phyloP scores from a whole-genome alignment of 2,113 vertebrate genomes.

The Potamarius usumacintae region DNA sequence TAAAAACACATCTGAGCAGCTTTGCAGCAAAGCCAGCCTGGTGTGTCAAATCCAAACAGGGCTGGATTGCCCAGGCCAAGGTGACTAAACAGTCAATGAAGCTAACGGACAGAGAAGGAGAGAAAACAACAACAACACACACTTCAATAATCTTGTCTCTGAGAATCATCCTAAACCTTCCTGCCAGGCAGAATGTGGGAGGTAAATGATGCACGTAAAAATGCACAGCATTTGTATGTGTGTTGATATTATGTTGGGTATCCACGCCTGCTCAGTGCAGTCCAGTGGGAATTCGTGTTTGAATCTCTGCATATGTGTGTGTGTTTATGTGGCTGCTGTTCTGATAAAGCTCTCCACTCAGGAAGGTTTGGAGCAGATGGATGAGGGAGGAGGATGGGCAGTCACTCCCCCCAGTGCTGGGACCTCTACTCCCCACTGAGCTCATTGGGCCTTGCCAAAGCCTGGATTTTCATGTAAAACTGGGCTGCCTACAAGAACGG shows the following conservation, averaged over 20 bases:
- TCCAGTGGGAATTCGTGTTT: background rate
- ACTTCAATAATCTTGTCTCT: background rate
- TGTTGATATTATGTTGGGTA: background rate
- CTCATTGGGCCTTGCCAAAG: slow-evolving; percentile 49
- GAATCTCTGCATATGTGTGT: background rate
- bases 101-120: background rate
- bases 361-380: slow-evolving; percentile 53
- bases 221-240: background rate
- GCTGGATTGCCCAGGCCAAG: slow-evolving; percentile 16
- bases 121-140: background rate
- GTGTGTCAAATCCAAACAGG: slow-evolving; percentile 2
- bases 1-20: slow-evolving; percentile 41
- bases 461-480: slow-evolving; percentile 59
- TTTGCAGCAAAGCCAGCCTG: slow-evolving; percentile 36
- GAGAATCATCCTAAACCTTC: background rate
- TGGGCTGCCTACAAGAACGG: slow-evolving; percentile 53
- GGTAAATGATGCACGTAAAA: slow-evolving; percentile 14
- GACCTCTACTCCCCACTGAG: slow-evolving; percentile 35
- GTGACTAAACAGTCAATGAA: slow-evolving; percentile 45
- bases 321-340: slow-evolving; percentile 30
- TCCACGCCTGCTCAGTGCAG: background rate
- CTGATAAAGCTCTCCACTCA: slow-evolving; percentile 28
- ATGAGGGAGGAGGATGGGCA: slow-evolving; percentile 24
- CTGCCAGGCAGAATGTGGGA: background rate
- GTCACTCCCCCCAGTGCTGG: slow-evolving; percentile 14